Base-by-base conservation (phyloP, 1,140 invertebrate species). In the Calephelis virginiensis region DNA sequence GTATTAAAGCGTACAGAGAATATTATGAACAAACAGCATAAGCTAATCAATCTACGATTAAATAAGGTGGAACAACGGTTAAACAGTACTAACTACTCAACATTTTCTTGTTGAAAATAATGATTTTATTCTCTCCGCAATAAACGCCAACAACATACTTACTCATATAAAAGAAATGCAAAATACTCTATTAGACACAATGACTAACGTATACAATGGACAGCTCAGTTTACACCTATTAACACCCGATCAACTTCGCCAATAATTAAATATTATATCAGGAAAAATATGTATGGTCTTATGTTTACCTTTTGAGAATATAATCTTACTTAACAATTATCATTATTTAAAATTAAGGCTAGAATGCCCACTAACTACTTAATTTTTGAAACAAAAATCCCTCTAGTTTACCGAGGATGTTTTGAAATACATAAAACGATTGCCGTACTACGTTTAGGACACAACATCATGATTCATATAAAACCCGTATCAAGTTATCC, bases 191-290 rank as follows among this genome's bases (percentile, higher is more conserved):
- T n/a, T n/a, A n/a, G n/a, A n/a, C 43, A 63, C 66, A 43, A 46
- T 67, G 48, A 67, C 66, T 13, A 68, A 68, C 38, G 47, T 68
- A 13, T 68, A 68, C 37, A 68, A 63, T 11, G 66, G 66, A 17
- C 66, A 68, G 40, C 40, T 68, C 38, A 63, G 66, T 50, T 53
- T 68, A 56, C 66, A 63, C 45, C 45, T 47, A 14, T 14, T 47
- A 5, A 62, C 43, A 45, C 59, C 59, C 0, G 46, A 47, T 47
- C 46, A 47, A 47, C 46, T 47, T 6, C 46, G 46, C 46, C 46
- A 46, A 60, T 53, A 68, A 17, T 28, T 68, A 50, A 68, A 28
- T 49, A 64, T 43, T 43, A 64, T 68, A 17, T 46, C 62, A 13
- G 53, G 62, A 47, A 68, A 64, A 60, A 68, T 68, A 28, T 68